phyloP scores from a whole-genome alignment of 2,888 invertebrate species.

The Xanthia togata region DNA sequence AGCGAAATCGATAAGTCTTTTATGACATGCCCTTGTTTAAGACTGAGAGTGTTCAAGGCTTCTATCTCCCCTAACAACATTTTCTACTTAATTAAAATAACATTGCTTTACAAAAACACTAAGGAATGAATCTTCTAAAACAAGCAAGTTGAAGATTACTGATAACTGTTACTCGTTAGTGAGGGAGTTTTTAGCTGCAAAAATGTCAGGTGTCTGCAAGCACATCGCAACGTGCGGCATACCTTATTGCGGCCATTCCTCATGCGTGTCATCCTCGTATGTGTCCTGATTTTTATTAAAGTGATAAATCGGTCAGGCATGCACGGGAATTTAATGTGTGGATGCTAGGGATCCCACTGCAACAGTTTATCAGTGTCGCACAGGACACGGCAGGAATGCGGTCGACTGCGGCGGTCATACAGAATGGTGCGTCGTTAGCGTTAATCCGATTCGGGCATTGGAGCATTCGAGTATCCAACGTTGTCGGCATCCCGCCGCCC shows the following conservation, averaged over 20 bases:
- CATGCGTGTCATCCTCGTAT: slow-evolving; percentile 24
- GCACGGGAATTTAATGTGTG: slow-evolving; percentile 57
- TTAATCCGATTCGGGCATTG: slow-evolving; percentile 87
- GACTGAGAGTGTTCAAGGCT: neutral
- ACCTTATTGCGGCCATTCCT: slow-evolving; percentile 35
- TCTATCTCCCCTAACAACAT: neutral
- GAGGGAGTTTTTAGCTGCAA: neutral
- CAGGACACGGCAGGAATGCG: slow-evolving; percentile 74
- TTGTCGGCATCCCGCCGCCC: slow-evolving; percentile 76
- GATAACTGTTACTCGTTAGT: too few species aligned
- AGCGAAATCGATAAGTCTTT: too few species aligned
- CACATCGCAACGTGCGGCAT: slow-evolving; percentile 18
- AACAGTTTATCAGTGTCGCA: slow-evolving; percentile 78
- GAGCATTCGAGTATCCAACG: slow-evolving; percentile 78
- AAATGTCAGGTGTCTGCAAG: slow-evolving; percentile 27
- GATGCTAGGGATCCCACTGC: slow-evolving; percentile 56
- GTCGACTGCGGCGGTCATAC: slow-evolving; percentile 72
- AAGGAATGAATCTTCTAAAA: neutral
- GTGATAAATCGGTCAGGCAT: slow-evolving; percentile 58
- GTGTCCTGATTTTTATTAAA: slow-evolving; percentile 53
- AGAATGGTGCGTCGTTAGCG: slow-evolving; percentile 88
- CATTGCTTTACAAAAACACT: neutral
- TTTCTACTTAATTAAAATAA: neutral
- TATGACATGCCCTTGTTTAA: neutral
- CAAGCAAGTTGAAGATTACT: neutral